Base-by-base conservation (phyloP, 2,797 vertebrate species). In the Parauchenoglanis ngamensis region DNA sequence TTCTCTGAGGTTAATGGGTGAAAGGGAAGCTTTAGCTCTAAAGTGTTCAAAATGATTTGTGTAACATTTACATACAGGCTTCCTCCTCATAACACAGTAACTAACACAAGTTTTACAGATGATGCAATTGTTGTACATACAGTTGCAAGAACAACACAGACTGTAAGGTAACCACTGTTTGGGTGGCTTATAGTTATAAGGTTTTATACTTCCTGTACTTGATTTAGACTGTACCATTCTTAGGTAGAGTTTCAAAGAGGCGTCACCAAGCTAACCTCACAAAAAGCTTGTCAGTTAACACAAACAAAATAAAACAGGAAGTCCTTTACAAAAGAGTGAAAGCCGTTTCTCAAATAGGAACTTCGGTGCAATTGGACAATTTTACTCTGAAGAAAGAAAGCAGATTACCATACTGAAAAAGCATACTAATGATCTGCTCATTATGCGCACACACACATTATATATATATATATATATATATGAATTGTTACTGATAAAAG, bases 31-130 rank as follows among this genome's bases (percentile, higher is more conserved):
- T 46, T 87, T 35, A 25, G 28, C 54, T 59, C 23, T 31, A 23
- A 73, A 80, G 4, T 25, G 11, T 56, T 49, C 46, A 76, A 7
- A 63, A 76, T 54, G 35, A 84, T 79, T 87, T 79, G 87, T 61
- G 78, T 52, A 61, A 11, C 52, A 72, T 84, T 87, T 84, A 49
- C 63, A 72, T 84, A 59, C 56, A 44, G 31, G 35, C 12, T 17
- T 70, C 59, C 56, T 57, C 72, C 59, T 12, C 25, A 49, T 81
- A 46, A 76, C 23, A 31, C 31, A 65, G 12, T 12, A 83, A 44
- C 31, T 44, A 78, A 63, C 40, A 31, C 10, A 61, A 61, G 78
- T 44, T 61, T 61, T 40, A 80, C 31, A 68, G 49, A 86, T 68
- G 85, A 59, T 70, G 25, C 17, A 46, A 73, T 13, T 28, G 17